Evolutionary conservation across 2,888 invertebrate species (phyloP).

Genomic region (Lasioglossum oenotherae): DNA sequence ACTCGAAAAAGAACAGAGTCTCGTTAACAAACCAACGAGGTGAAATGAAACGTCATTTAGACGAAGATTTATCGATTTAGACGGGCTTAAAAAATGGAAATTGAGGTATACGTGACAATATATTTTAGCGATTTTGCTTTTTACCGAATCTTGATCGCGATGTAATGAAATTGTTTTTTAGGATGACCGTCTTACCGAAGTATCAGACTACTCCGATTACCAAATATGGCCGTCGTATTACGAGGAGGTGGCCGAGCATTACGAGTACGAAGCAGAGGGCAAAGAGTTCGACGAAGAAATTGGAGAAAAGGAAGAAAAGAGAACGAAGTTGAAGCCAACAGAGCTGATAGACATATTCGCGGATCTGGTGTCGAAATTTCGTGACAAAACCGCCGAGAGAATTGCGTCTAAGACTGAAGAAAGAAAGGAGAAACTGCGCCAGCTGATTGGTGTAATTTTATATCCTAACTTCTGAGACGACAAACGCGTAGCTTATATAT

Average conservation of each 20-base stretch:
- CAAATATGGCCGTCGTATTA: slow-evolving; percentile 22
- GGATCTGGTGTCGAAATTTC: slow-evolving; percentile 14
- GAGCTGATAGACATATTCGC: slow-evolving; percentile 35
- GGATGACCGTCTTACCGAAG: slow-evolving; percentile 19
- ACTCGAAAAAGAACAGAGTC: background rate
- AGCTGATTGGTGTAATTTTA: slow-evolving; percentile 68
- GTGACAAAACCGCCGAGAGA: slow-evolving; percentile 32
- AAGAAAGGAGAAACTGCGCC: slow-evolving; percentile 48
- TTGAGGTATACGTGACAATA: background rate
- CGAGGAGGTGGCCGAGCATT: background rate
- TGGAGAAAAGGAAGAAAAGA: slow-evolving; percentile 1
- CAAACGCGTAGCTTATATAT: background rate
- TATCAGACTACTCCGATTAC: slow-evolving; percentile 27
- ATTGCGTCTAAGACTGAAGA: slow-evolving; percentile 31
- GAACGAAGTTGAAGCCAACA: slow-evolving; percentile 6
- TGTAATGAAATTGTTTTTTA: background rate
- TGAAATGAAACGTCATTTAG: background rate
- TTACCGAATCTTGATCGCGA: background rate
- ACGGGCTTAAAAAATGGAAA: slow-evolving; percentile 15
- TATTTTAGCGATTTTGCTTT: background rate
- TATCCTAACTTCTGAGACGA: background rate
- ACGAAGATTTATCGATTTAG: background rate
- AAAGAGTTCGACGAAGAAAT: slow-evolving; percentile 32
- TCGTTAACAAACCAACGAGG: background rate
- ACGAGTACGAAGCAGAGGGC: slow-evolving; percentile 37